Evolutionary conservation across 2,113 vertebrate species (phyloP), one percentile per base, ranked within the genome.

Genomic region (Nerophis lumbriciformis): DNA sequence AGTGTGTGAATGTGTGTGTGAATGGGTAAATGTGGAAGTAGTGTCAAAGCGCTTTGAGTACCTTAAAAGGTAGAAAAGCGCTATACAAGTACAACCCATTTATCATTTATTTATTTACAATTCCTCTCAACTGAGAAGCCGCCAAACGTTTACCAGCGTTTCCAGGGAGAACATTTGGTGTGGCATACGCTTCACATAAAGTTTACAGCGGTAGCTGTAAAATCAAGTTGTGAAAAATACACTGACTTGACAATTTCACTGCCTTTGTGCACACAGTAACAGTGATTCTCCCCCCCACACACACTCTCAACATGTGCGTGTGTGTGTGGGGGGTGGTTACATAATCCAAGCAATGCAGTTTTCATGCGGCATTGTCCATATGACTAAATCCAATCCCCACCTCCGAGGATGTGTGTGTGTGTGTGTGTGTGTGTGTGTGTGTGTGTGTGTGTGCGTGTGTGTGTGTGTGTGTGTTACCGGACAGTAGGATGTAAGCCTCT

Each of bases 401-500:
- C 54, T 42, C 36, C 37, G 15, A 38, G 53, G 60, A 39, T 60
- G 62, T 42, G 53, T 59, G 59, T 44, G 66, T 56, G 61, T 74
- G 63, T 49, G 47, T 55, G 51, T 21, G 48, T 21, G 67, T 19
- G 19, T 19, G 51, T 21, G 48, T 21, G 67, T 28, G 51, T 21
- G 48, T 21, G 67, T 28, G 51, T 21, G 48, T 21, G 67, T 28
- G 51, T 21, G 48, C 16, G 67, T 28, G 51, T 21, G 48, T 21
- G 67, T 28, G 51, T 21, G 47, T 55, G 51, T 21, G 51, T 21
- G 48, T 21, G 67, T 28, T 28, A 4, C 28, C 65, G 48, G 65
- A 73, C 16, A 11, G 19, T 57, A 75, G 63, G 73, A 63, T 35
- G 56, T 88, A 88, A 87, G 87, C 85, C 76, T 72, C 83, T 88